Evolutionary conservation across 2,797 vertebrate genomes (phyloP).

Genomic region (Loris lydekkerianus): DNA sequence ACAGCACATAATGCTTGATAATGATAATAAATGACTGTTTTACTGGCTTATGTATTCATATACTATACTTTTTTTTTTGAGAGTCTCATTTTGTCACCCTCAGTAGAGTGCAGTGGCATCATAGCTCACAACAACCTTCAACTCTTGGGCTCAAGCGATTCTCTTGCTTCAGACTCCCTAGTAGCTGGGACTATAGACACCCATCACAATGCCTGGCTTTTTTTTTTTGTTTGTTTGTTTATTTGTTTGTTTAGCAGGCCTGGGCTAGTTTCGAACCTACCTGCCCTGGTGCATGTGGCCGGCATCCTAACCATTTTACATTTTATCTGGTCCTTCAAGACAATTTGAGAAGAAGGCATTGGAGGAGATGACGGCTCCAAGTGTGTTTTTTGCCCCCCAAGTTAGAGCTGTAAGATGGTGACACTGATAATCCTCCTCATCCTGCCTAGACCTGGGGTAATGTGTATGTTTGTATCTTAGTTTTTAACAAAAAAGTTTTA

Average conservation of each 20-base stretch:
- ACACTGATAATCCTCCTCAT: not conserved
- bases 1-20: not conserved
- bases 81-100: too few species aligned
- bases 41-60: not conserved
- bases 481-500: not conserved
- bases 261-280: too few species aligned
- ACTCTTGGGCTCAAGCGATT: too few species aligned
- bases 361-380: not conserved
- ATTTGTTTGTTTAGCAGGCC: too few species aligned
- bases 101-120: too few species aligned
- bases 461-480: not conserved
- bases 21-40: not conserved
- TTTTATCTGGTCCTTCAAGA: not conserved
- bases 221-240: too few species aligned
- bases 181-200: too few species aligned
- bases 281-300: too few species aligned
- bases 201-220: too few species aligned
- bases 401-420: not conserved
- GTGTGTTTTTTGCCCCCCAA: not conserved
- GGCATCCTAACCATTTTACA: too few species aligned
- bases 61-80: not conserved
- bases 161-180: too few species aligned
- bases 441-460: not conserved
- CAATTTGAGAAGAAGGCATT: not conserved
- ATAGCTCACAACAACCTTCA: too few species aligned